Conservation (phyloP, 2,113 vertebrate species). For the Dicrurus megarhynchus region DNA sequence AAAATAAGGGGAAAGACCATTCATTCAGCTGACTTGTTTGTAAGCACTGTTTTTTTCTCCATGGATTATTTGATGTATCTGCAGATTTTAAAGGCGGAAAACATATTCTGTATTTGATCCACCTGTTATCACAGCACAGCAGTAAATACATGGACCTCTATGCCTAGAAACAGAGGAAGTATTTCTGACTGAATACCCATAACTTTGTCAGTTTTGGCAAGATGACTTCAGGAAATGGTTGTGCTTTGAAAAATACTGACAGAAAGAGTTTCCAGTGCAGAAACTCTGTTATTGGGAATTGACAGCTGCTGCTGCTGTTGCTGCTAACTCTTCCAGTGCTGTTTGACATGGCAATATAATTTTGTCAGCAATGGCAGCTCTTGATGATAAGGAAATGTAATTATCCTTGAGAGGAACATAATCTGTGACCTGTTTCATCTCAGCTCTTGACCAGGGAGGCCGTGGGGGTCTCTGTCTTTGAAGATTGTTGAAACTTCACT, state of each 20-base stretch:
- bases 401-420: background rate
- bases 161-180: background rate
- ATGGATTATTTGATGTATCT: background rate
- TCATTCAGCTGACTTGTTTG: background rate
- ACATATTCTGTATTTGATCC: background rate
- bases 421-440: background rate
- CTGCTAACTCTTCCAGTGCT: background rate
- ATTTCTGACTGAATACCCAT: background rate
- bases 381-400: background rate
- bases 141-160: background rate
- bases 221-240: background rate
- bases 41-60: background rate
- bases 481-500: background rate
- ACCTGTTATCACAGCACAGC: background rate
- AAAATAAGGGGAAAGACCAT: background rate
- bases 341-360: background rate
- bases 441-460: background rate
- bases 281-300: background rate
- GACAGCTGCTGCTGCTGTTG: background rate
- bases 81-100: background rate
- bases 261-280: background rate
- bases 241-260: background rate
- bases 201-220: background rate
- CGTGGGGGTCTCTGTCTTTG: background rate
- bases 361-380: background rate